Base-by-base conservation (phyloP, 2,113 vertebrate species). In the Eptesicus fuscus region DNA sequence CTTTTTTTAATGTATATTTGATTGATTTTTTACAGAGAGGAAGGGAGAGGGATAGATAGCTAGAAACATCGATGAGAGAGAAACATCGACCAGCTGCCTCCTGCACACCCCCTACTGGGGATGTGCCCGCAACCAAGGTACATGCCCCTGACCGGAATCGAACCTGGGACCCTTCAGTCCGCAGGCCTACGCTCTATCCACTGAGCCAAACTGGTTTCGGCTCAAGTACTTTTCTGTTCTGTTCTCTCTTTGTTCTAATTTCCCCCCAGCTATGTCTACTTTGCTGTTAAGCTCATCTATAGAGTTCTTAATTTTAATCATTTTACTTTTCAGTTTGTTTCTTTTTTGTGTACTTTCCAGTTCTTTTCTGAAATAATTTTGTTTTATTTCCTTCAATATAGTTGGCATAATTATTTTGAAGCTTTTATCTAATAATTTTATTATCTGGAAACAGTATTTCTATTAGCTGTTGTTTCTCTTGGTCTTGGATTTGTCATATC, bases 341-440 rank as follows among this genome's bases (percentile, higher is more conserved):
- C 56, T n/a, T 83, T 78, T 77, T 79, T 71, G 73, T 28, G 44
- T 61, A 56, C 25, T 85, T 93, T 79, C 25, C 23, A 73, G 14
- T 93, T 95, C 67, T 82, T 28, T 85, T 86, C 20, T 59, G 51
- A 90, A 80, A 37, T 91, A 88, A 65, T 70, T 85, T 80, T 88
- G 47, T 74, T 80, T 84, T 84, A 44, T 93, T 95, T 84, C 9
- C 47, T 85, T 95, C n/a, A 90, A 10, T 16, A 42, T 74, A 74
- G 44, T 85, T 32, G 65, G 37, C n/a, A 9, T 63, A 73, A 78
- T 78, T 90, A 59, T 85, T 90, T 88, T 92, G 42, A 88, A 84
- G 42, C 16, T 32, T 30, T 32, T 61, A n/a, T 83, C 70, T 77
- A 53, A 23, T 83, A 35, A 83, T 77, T 92, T 42, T 70, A 51